Conservation (phyloP, 2,888 invertebrate species). For the Macrosiphum euphorbiae region DNA sequence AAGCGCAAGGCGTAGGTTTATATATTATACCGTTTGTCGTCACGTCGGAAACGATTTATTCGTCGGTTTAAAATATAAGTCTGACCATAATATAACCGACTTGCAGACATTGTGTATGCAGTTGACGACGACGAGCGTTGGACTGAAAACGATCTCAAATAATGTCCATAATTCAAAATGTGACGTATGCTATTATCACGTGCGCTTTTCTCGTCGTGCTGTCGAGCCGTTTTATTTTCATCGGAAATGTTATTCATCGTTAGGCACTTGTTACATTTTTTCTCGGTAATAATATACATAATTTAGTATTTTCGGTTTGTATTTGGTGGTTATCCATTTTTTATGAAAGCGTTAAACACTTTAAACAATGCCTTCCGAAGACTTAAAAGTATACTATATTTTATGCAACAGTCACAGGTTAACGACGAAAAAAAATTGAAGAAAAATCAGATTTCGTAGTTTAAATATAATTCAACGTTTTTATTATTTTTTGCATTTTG, state of each 20-base stretch:
- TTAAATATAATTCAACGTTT: neutral
- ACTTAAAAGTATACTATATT: neutral
- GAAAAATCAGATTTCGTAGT: neutral
- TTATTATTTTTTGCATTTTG: neutral
- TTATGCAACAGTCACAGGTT: neutral
- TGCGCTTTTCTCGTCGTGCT: neutral
- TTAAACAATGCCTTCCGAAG: neutral
- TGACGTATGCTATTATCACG: neutral
- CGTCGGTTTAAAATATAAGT: conserved; percentile 11
- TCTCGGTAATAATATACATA: neutral
- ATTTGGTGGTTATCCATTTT: neutral
- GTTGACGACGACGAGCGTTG: conserved; percentile 19
- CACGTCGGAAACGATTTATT: conserved; percentile 47
- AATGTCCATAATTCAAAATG: conserved; percentile 26
- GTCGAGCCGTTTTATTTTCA: conserved; percentile 23
- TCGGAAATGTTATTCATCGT: neutral
- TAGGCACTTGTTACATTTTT: neutral
- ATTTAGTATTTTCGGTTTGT: neutral
- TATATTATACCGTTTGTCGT: neutral
- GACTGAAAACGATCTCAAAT: neutral
- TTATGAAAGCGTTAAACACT: neutral
- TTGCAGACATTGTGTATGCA: neutral
- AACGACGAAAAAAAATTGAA: neutral
- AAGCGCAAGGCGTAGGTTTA: neutral
- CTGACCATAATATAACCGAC: neutral